Conservation (phyloP, 2,888 invertebrate species). For the Rhingia rostrata region DNA sequence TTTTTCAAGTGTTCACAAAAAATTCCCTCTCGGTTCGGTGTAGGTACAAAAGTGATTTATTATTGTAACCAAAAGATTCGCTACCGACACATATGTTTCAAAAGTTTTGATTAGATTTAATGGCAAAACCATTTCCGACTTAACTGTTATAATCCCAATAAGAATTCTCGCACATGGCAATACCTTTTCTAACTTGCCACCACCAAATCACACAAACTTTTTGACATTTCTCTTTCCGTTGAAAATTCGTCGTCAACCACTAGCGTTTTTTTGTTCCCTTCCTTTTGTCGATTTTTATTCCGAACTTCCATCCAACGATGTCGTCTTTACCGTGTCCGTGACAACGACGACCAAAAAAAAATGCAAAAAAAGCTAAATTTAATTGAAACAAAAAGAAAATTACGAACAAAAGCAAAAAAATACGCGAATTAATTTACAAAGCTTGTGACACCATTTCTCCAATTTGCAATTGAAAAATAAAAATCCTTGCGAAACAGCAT, state of each 20-base stretch:
- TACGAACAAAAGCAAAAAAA: slow-evolving; percentile 41
- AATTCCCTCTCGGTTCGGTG: too few relatives aligned
- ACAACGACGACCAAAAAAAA: slow-evolving; percentile 67
- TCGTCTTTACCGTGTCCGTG: slow-evolving; percentile 73
- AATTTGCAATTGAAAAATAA: slow-evolving; percentile 38
- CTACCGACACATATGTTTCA: too few relatives aligned
- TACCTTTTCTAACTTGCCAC: slow-evolving; percentile 34
- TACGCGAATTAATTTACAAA: slow-evolving; percentile 46
- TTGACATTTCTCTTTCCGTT: slow-evolving; percentile 46
- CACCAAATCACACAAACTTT: slow-evolving; percentile 13
- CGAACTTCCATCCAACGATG: slow-evolving; percentile 72
- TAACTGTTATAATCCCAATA: slow-evolving; percentile 55
- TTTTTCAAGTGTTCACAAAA: too few relatives aligned
- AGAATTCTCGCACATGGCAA: slow-evolving; percentile 11
- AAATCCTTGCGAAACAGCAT: slow-evolving; percentile 53
- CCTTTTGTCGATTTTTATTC: slow-evolving; percentile 59
- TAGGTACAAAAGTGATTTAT: too few relatives aligned
- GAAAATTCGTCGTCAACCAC: slow-evolving; percentile 29
- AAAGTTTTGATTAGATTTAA: too few relatives aligned
- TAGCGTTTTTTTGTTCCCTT: slow-evolving; percentile 30
- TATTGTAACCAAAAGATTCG: too few relatives aligned
- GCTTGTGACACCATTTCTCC: slow-evolving; percentile 27
- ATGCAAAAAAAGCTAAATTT: slow-evolving; percentile 41
- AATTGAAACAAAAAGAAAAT: slow-evolving; percentile 47
- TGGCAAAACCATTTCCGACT: neutral